Base-by-base conservation (phyloP, 2,888 invertebrate genomes). In the Rhimphoctona megacephalus region DNA sequence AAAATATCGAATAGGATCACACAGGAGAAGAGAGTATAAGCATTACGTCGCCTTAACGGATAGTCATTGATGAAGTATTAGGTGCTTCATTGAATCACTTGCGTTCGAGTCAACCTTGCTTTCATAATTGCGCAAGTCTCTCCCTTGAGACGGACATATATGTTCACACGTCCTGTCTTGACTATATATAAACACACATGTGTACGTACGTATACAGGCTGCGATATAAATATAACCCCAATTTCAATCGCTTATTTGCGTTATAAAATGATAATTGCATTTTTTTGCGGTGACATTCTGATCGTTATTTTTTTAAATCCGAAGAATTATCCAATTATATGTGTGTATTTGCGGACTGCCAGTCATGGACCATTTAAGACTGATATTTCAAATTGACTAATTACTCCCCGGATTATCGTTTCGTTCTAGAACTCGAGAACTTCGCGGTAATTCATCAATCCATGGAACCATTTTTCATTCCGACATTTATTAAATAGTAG, bases 121-220 rank as follows among this genome's bases (percentile, higher is more conserved):
- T 90, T 91, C 90, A 88, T 91, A 89, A 89, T 93, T 92, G 89
- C 91, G 89, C 89, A 91, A 92, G 81, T 87, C 84, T 88, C 67
- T 77, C 72, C 72, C 74, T 76, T 78, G 52, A 79, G 61, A 78
- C 61, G 61, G 67, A 64, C 82, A 54, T 67, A 36, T 43, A 74
- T 69, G 79, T 78, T 83, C 74, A 73, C 79, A 79, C 81, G 82
- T 83, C 77, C 76, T 85, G 77, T 72, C 66, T 46, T 46, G 57
- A 17, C 30, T 25, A 19, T 64, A n/a, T 49, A 61, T 14, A 61
- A 61, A 61, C 61, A 30, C 61, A 25, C 61, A 14, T 17, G 14
- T 6, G 5, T 30, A 57, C 30, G 25, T 57, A 30, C 30, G 30
- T 30, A 17, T n/a, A 22, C 54, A 54, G 54, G 6, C 22, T 22